phyloP scores from a whole-genome alignment of 2,888 invertebrate species.

The Heliconius charithonia region DNA sequence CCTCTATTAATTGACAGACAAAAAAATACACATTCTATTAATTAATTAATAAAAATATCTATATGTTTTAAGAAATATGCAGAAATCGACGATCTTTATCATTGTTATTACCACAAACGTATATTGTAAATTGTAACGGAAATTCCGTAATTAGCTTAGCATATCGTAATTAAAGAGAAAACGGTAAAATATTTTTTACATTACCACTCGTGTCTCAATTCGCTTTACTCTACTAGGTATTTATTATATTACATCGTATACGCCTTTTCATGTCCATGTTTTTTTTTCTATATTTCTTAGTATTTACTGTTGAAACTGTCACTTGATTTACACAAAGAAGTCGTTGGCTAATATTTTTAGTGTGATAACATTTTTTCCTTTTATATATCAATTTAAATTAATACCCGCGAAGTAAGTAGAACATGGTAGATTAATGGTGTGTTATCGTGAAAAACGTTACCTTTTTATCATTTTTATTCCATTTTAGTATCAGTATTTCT shows the following conservation, averaged over 20 bases:
- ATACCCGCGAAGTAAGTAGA: not conserved
- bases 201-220: not conserved
- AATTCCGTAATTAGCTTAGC: slow-evolving; percentile 14
- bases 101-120: slow-evolving; percentile 16
- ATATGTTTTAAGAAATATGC: slow-evolving; percentile 15
- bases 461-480: not conserved
- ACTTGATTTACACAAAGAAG: slow-evolving; percentile 8
- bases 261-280: not conserved
- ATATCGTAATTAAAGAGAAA: slow-evolving; percentile 32
- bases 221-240: slow-evolving; percentile 11
- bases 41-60: not conserved
- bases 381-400: not conserved
- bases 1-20: slow-evolving; percentile 36
- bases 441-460: not conserved
- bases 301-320: slow-evolving; percentile 13
- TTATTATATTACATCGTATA: slow-evolving; percentile 9
- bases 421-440: not conserved
- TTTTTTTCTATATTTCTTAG: slow-evolving; percentile 6
- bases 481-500: too few species aligned
- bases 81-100: slow-evolving; percentile 32
- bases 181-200: slow-evolving; percentile 28
- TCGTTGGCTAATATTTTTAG: slow-evolving; percentile 1
- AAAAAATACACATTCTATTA: slow-evolving; percentile 10
- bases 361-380: not conserved
- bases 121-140: slow-evolving; percentile 29